Evolutionary conservation across 2,113 vertebrate species (phyloP), one percentile per base, ranked within the genome.

Genomic region (Triplophysa dalaica): DNA sequence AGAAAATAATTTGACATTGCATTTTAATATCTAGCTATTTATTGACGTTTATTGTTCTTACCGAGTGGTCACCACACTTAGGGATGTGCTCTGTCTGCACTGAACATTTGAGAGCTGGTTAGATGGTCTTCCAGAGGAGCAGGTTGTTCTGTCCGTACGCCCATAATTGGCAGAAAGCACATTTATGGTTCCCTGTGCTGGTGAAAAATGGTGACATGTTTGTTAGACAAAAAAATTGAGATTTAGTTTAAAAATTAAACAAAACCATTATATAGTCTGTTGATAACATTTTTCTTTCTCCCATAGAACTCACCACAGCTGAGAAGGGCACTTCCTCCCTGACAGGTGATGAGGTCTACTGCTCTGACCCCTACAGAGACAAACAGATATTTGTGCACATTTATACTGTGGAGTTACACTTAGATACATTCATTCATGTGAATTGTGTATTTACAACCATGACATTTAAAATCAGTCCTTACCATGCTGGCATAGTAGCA

Each of bases 161-260:
- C 77, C 66, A 38, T 83, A 75, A 52, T 63, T 83, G 16, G 81
- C 70, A 13, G 26, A 45, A 50, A 58, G 10, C 8, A 70, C 29
- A 29, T 75, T 74, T 22, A 70, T 70, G 58, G 24, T 64, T 6
- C 74, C 66, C 21, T 43, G 60, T 48, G 48, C 79, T 81, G 43
- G 54, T 69, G 12, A 11, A 33, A 33, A 33, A 33, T 6, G 0
- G 33, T 33, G 6, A 33, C 33, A 33, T 38, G 33, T 38, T 29
- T 29, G 29, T 29, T 4, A 29, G 29, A 29, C 29, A 29, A 29
- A 29, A 29, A 4, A 4, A 29, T 29, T 29, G 29, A 29, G 29
- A 29, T 29, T 29, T 2, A 29, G 16, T 78, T 75, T 14, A 70
- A 75, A 17, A 70, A 16, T 64, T 29, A 29, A 29, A 29, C 3